Evolutionary conservation across 1,140 invertebrate genomes (phyloP), one percentile per base, ranked within the genome.

Genomic region (Cherax quadricarinatus): DNA sequence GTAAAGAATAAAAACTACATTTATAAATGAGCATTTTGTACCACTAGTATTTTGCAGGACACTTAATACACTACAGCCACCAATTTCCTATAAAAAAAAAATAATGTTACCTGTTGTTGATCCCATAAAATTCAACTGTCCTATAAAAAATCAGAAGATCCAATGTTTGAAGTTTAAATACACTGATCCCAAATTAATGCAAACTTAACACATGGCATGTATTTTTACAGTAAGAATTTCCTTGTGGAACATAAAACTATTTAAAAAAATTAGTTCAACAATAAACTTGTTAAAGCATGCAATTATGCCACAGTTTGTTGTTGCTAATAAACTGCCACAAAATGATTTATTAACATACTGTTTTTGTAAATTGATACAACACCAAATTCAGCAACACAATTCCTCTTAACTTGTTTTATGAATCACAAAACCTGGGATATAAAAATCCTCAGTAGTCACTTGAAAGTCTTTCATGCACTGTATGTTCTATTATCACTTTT

Each of bases 11-110:
- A 57, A 85, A 85, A 66, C 60, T 85, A 60, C 83, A 30, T 85
- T 70, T 70, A 70, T 70, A 70, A 66, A 85, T 57, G 83, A 85
- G 83, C 83, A 85, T 85, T 85, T 41, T 70, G 53, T 85, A 70
- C 70, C 24, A 49, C 30, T 60, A 85, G 60, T 85, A 85, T 85
- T n/a, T 30, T 75, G n/a, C n/a, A 9, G 70, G 24, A 75, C 70
- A 75, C n/a, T 75, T 75, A 30, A 24, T 75, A 75, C 24, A 75
- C 70, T 75, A 75, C 70, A 75, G 70, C 70, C n/a, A 75, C 70
- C n/a, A 30, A 75, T 75, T 66, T 66, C 18, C 62, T 57, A 57
- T 57, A 57, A 10, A 57, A 10, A 9, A 57, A 57, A 24, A 24
- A n/a, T 75, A 10, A 75, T 24, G 30, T 41, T 41, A 41, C 30